Percentiles rank a stretch among this genome's conserved stretches.
Conservation (phyloP, 2,113 vertebrate species). For the Hydrochoerus hydrochaeris region DNA sequence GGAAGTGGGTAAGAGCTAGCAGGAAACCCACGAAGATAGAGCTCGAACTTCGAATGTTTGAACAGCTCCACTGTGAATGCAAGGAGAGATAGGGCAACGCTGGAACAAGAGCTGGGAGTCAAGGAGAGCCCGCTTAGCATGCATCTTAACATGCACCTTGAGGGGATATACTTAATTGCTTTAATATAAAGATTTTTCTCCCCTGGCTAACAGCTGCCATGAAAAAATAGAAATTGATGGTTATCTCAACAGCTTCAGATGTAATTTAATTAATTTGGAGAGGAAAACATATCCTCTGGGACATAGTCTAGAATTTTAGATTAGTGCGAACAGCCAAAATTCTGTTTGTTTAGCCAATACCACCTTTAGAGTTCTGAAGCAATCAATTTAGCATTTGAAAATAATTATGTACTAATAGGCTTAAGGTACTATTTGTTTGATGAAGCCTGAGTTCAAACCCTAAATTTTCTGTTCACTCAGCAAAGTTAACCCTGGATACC, state of each 20-base stretch:
- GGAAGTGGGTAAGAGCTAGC: conserved; percentile 21
- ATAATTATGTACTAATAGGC: background rate
- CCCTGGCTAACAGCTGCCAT: conserved; percentile 48
- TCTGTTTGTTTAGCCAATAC: conserved; percentile 51
- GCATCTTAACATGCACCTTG: background rate
- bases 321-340: conserved; percentile 11
- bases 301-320: conserved; percentile 29
- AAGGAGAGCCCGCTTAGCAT: background rate
- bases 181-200: conserved; percentile 49
- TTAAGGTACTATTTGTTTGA: background rate
- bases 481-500: background rate
- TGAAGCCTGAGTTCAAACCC: background rate
- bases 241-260: conserved; percentile 37
- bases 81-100: background rate
- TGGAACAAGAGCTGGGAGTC: background rate
- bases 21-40: conserved; percentile 23
- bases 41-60: background rate
- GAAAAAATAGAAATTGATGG: conserved; percentile 46
- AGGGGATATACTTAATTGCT: conserved; percentile 41
- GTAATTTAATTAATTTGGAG: conserved; percentile 61
- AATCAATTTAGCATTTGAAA: conserved; percentile 23
- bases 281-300: conserved; percentile 23
- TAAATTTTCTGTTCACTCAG: background rate
- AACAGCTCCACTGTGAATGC: background rate
- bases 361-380: conserved; percentile 5